A percentile compares a stretch with the other conserved stretches of the same genome.
phyloP scores from a whole-genome alignment of 1,140 invertebrate species.

The Hyles euphorbiae region DNA sequence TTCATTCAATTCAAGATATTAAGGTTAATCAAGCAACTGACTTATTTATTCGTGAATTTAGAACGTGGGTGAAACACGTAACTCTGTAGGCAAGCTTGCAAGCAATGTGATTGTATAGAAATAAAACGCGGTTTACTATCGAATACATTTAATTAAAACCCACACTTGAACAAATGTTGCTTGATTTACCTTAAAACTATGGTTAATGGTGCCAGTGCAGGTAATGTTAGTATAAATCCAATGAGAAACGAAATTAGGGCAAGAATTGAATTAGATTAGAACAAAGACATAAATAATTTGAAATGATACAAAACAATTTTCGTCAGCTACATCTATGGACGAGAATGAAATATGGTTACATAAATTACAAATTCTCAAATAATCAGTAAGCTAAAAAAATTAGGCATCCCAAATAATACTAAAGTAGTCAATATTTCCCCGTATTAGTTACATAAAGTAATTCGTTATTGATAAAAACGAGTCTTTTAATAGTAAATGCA shows the following conservation, averaged over 20 bases:
- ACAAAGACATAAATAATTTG: not conserved
- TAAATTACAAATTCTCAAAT: too few relatives aligned
- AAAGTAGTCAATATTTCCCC: too few relatives aligned
- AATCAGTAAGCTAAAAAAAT: too few relatives aligned
- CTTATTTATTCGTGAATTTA: conserved; percentile 24
- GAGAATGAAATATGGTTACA: not conserved
- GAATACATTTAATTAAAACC: conserved; percentile 60
- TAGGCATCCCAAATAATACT: too few relatives aligned
- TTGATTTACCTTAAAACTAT: conserved; percentile 61
- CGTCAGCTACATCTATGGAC: too few relatives aligned
- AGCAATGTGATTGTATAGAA: conserved; percentile 23
- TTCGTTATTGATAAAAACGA: too few relatives aligned
- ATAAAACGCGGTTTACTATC: conserved; percentile 51
- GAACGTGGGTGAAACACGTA: conserved; percentile 51
- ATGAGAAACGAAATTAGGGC: not conserved
- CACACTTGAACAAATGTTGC: conserved; percentile 57
- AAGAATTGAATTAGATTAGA: conserved; percentile 1
- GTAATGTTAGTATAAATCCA: not conserved
- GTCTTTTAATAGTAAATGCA: too few relatives aligned
- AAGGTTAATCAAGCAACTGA: conserved; percentile 68
- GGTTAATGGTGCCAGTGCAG: not conserved
- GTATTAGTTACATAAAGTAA: too few relatives aligned
- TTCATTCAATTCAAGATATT: conserved; percentile 18
- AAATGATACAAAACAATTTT: too few relatives aligned
- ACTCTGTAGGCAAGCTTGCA: conserved; percentile 50